Percentiles rank a stretch among this genome's conserved stretches.
These are phyloP conservation scores for Saccopteryx leptura DNA, from an alignment of 2,113 vertebrate genomes.

Conservation along the genomic window DNA sequence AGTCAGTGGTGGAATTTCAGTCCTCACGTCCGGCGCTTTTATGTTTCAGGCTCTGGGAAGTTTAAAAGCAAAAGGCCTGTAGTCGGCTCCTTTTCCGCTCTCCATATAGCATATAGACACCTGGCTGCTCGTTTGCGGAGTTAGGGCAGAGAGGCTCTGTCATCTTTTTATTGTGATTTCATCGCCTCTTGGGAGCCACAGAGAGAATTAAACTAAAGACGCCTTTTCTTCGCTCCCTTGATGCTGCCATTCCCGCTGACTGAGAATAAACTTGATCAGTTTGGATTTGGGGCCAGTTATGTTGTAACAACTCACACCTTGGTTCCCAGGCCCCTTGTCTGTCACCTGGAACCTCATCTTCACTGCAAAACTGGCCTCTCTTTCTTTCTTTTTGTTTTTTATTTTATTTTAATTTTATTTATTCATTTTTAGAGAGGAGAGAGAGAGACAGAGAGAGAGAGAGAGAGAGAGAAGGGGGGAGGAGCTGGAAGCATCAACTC, in stretches of 20 bases:
- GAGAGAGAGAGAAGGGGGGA: too few relatives aligned
- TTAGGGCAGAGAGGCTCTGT: neutral
- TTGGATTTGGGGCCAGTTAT: neutral
- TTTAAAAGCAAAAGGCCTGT: neutral
- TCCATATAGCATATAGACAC: neutral
- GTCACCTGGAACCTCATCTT: neutral
- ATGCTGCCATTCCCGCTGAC: neutral
- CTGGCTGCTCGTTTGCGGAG: neutral
- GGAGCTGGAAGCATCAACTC: too few relatives aligned
- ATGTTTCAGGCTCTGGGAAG: neutral
- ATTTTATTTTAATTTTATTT: too few relatives aligned
- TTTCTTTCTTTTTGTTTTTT: too few relatives aligned
- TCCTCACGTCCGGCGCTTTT: neutral
- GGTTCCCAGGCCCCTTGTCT: neutral
- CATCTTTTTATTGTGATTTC: neutral
- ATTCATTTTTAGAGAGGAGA: too few relatives aligned
- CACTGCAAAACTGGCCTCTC: neutral
- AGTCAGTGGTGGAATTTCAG: neutral
- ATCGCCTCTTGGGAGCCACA: constrained; percentile 19
- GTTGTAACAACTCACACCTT: neutral
- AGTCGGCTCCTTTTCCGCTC: neutral
- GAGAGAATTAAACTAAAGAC: neutral
- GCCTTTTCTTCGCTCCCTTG: neutral
- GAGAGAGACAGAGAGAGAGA: too few relatives aligned
- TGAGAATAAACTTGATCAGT: neutral